Percentiles rank a stretch among this genome's conserved stretches.
Evolutionary conservation across 2,888 invertebrate genomes (phyloP).

Genomic region (Lapara coniferarum): DNA sequence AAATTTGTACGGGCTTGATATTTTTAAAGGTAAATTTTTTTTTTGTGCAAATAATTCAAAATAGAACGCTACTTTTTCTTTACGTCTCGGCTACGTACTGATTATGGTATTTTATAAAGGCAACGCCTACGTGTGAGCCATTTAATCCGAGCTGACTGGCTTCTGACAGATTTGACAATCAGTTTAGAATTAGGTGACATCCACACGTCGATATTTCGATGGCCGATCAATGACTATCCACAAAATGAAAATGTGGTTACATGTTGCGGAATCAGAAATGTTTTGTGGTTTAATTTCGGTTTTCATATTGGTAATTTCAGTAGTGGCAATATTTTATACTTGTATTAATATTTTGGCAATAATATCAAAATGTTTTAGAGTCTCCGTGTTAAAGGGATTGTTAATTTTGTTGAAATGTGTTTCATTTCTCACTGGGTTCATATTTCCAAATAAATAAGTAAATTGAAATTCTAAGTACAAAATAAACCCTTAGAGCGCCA

Average conservation of each 20-base stretch:
- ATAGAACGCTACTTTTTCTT: not conserved
- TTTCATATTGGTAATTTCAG: not conserved
- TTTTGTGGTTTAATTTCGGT: not conserved
- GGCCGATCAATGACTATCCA: constrained; percentile 1
- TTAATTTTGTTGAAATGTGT: too few species aligned
- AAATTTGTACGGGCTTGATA: too few species aligned
- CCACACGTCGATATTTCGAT: constrained; percentile 4
- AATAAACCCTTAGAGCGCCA: not conserved
- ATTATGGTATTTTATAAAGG: not conserved
- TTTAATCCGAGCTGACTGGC: constrained; percentile 21
- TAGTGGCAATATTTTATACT: not conserved
- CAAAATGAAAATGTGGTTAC: constrained; percentile 5
- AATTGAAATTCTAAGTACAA: not conserved
- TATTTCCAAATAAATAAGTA: not conserved
- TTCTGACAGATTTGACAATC: constrained; percentile 23
- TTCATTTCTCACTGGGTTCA: too few species aligned
- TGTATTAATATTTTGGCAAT: not conserved
- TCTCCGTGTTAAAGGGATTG: too few species aligned
- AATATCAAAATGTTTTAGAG: not conserved
- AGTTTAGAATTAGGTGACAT: constrained; percentile 8
- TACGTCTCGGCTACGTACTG: not conserved
- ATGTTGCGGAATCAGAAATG: not conserved
- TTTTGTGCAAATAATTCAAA: too few species aligned
- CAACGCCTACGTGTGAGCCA: not conserved
- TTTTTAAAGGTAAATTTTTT: too few species aligned